Percentiles rank a stretch among this genome's conserved stretches.
phyloP scores from a whole-genome alignment of 2,113 vertebrate genomes.

The Ammodytes dubius region DNA sequence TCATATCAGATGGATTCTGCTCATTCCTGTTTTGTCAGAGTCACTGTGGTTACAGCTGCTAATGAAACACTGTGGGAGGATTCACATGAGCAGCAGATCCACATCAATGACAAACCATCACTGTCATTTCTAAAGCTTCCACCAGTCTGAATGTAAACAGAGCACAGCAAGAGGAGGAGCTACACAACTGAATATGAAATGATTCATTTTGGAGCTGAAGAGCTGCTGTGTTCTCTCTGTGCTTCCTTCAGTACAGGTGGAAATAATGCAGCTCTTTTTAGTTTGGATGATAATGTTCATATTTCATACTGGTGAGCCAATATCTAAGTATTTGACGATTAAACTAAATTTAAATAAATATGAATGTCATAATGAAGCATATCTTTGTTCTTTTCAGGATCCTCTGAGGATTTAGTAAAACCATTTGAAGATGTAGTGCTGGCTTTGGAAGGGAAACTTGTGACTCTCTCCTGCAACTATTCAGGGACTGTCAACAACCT shows the following conservation, averaged over 20 bases:
- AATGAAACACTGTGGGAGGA: no score
- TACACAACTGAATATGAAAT: neutral
- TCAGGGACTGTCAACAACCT: neutral
- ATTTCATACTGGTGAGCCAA: constrained; percentile 27
- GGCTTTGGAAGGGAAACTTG: neutral
- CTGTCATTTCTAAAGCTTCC: no score
- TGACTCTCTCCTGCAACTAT: constrained; percentile 19
- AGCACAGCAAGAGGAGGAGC: constrained; percentile 30
- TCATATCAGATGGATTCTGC: no score
- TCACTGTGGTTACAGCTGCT: no score
- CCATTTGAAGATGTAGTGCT: neutral
- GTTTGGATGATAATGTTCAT: constrained; percentile 18
- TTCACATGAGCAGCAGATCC: no score
- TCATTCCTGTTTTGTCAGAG: no score
- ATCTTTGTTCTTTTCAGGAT: constrained; percentile 27
- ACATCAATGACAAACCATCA: no score
- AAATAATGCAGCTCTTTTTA: constrained; percentile 17
- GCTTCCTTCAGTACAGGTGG: constrained; percentile 17
- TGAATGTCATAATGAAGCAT: neutral
- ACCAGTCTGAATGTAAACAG: neutral
- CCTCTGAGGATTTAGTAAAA: constrained; percentile 28
- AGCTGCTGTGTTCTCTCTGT: constrained; percentile 40
- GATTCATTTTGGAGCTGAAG: constrained; percentile 2
- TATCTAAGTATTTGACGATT: neutral
- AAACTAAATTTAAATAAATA: neutral